These are phyloP conservation scores for Eurytoma californica DNA, from an alignment of 2,888 invertebrate genomes.

Conservation along the genomic window DNA sequence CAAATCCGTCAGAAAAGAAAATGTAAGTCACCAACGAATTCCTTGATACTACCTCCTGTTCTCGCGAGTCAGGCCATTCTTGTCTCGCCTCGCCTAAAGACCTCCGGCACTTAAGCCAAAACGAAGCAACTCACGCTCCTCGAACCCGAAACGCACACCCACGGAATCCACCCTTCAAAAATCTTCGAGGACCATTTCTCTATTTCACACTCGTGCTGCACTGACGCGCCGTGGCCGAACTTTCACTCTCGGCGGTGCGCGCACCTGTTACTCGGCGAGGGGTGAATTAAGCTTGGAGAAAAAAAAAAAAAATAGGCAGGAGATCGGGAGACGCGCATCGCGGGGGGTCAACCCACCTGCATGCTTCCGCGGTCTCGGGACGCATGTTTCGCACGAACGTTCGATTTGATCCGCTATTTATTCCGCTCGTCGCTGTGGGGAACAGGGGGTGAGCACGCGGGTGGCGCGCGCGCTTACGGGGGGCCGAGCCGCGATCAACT, in stretches of 20 bases:
- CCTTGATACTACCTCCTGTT: too few relatives aligned
- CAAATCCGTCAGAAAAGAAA: too few relatives aligned
- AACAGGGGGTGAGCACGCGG: neutral
- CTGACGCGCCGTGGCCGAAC: neutral
- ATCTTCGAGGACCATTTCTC: too few relatives aligned
- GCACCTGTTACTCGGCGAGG: too few relatives aligned
- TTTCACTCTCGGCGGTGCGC: neutral
- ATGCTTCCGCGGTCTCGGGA: slow-evolving; percentile 63
- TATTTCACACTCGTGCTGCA: neutral
- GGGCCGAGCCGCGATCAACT: slow-evolving; percentile 25
- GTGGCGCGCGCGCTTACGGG: slow-evolving; percentile 14
- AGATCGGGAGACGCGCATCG: neutral
- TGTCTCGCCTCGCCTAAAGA: neutral
- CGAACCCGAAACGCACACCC: too few relatives aligned
- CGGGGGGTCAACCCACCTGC: slow-evolving; percentile 65
- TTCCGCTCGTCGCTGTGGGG: too few relatives aligned
- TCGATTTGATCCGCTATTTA: neutral
- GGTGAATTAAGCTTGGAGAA: too few relatives aligned
- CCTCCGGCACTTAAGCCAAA: neutral
- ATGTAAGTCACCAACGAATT: too few relatives aligned
- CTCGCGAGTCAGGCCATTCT: too few relatives aligned
- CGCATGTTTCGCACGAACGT: slow-evolving; percentile 10
- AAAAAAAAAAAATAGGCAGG: too few relatives aligned
- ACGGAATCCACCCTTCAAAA: too few relatives aligned
- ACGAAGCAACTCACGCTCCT: too few relatives aligned